Percentiles rank a stretch among this genome's conserved stretches.
Conservation (phyloP, 2,113 vertebrate genomes). For the Gila orcuttii region DNA sequence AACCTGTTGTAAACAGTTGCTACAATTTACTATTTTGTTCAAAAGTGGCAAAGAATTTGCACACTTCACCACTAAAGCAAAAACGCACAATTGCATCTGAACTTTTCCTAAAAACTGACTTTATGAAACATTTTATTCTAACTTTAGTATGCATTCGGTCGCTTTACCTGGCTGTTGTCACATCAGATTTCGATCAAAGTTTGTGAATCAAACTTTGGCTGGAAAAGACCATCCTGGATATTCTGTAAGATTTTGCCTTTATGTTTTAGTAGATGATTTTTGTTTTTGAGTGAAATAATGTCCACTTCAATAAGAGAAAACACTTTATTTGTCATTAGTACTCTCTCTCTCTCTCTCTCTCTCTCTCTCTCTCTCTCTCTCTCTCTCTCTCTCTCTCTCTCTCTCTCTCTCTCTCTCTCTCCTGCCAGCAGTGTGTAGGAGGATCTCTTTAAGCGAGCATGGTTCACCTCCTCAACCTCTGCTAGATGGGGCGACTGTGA, state of each 20-base stretch:
- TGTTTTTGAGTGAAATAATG: not conserved
- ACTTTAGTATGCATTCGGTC: not conserved
- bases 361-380: too few species aligned
- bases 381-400: too few species aligned
- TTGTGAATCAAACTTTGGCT: too few species aligned
- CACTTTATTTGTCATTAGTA: not conserved
- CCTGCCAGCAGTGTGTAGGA: slow-evolving; percentile 36
- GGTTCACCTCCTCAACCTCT: slow-evolving; percentile 41
- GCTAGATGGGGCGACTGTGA: slow-evolving; percentile 37
- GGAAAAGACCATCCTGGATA: too few species aligned
- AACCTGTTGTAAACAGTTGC: not conserved
- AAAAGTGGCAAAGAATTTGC: not conserved
- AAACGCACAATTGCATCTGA: too few species aligned
- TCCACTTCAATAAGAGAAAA: not conserved
- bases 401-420: not conserved
- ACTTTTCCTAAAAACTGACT: not conserved
- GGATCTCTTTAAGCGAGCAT: slow-evolving; percentile 11
- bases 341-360: not conserved
- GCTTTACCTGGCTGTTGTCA: not conserved
- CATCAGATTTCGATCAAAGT: too few species aligned
- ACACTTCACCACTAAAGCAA: not conserved
- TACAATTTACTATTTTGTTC: too few species aligned
- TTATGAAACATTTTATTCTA: not conserved
- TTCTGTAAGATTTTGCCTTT: too few species aligned
- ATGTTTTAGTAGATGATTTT: too few species aligned